Evolutionary conservation across 2,797 vertebrate genomes (phyloP).

Genomic region (Percopsis omiscomaycus): DNA sequence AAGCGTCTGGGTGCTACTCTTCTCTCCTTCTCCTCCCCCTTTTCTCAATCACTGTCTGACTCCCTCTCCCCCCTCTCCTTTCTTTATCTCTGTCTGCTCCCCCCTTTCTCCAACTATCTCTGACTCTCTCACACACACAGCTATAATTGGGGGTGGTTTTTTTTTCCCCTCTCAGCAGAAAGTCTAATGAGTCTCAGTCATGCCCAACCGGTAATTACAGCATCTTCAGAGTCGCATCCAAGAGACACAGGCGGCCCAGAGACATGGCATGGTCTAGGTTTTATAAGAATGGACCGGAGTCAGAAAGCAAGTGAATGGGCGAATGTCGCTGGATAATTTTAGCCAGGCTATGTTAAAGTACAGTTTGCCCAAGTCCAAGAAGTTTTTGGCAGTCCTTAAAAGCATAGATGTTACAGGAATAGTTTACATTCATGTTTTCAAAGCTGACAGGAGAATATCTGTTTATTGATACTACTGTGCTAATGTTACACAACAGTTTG

Average conservation of each 20-base stretch:
- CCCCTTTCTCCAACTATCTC: slow-evolving; percentile 26
- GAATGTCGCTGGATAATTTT: slow-evolving; percentile 33
- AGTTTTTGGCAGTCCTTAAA: slow-evolving; percentile 22
- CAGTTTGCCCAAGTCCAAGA: slow-evolving; percentile 1
- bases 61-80: slow-evolving; percentile 31
- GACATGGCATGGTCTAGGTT: slow-evolving; percentile 52
- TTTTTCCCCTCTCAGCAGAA: slow-evolving; percentile 69
- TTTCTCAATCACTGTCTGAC: slow-evolving; percentile 21
- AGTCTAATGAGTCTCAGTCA: slow-evolving; percentile 69
- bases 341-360: slow-evolving; percentile 34
- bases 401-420: slow-evolving; percentile 40
- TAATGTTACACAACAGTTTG: slow-evolving; percentile 7
- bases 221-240: slow-evolving; percentile 76
- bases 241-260: slow-evolving; percentile 57
- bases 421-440: slow-evolving; percentile 17
- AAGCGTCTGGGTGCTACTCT: slow-evolving; percentile 50
- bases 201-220: slow-evolving; percentile 80
- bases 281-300: slow-evolving; percentile 67
- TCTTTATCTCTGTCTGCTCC: slow-evolving; percentile 38
- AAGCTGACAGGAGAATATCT: not conserved
- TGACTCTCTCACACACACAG: slow-evolving; percentile 48
- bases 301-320: slow-evolving; percentile 34
- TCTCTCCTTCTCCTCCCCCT: slow-evolving; percentile 11
- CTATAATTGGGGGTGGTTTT: slow-evolving; percentile 73
- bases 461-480: slow-evolving; percentile 11